A percentile compares a stretch with the other conserved stretches of the same genome.
Conservation (phyloP, 2,888 invertebrate genomes). For the Phyto melanocephala region DNA sequence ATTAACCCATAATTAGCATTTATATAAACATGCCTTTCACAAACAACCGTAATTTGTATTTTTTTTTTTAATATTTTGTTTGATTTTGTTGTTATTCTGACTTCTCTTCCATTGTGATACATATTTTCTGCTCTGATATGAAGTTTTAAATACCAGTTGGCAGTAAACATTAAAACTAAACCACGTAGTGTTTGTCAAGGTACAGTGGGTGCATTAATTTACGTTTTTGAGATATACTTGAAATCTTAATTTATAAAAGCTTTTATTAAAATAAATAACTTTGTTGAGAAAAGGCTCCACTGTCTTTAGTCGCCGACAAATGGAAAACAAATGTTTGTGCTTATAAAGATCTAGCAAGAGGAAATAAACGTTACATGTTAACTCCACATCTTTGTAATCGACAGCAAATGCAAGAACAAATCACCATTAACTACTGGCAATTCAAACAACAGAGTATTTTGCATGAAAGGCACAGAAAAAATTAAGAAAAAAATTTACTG, state of each 20-base stretch:
- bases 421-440: not conserved
- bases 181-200: not conserved
- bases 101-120: not conserved
- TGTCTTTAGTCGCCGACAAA: not conserved
- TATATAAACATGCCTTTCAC: conserved; percentile 53
- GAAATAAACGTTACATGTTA: conserved; percentile 33
- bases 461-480: conserved; percentile 23
- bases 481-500: not conserved
- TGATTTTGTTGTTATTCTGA: not conserved
- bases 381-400: conserved; percentile 41
- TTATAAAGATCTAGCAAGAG: not conserved
- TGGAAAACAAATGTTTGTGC: not conserved
- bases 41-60: conserved; percentile 57
- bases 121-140: conserved; percentile 34
- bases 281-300: not conserved
- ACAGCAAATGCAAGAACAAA: conserved; percentile 54
- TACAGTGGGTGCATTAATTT: conserved; percentile 8
- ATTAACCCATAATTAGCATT: conserved; percentile 60
- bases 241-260: not conserved
- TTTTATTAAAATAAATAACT: no score
- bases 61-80: no score
- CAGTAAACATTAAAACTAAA: not conserved
- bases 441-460: conserved; percentile 4
- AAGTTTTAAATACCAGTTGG: conserved; percentile 33
- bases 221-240: not conserved